Evolutionary conservation across 2,888 invertebrate genomes (phyloP), one percentile per base, ranked within the genome.

Genomic region (Cataglyphis cursor): DNA sequence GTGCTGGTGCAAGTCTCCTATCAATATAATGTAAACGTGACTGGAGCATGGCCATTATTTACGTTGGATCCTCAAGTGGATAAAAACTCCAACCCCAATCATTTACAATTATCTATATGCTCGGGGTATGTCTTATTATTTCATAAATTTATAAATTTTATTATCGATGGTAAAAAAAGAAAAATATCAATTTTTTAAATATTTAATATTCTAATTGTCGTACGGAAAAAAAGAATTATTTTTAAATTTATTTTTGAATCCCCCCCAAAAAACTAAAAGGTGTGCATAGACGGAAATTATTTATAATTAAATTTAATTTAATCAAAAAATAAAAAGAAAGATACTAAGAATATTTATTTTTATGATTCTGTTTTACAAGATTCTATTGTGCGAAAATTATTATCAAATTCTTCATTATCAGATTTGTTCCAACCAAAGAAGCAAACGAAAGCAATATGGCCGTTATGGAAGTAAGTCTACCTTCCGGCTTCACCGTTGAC

Each of bases 401-500:
- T 48, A 48, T 44, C 38, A 57, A 73, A 35, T 48, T 41, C 48
- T 51, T 38, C 51, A n/a, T 73, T 12, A 10, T 18, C 92, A 97
- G 97, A 86, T 97, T 97, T 93, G 97, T 97, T 1, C 95, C 96
- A 78, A 96, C 94, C 84, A 96, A 96, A 51, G 96, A 96, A 91
- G 96, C 96, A 72, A 97, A 97, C 24, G 96, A 96, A 88, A 98
- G 98, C 85, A 99, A 99, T 88, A 97, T 99, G 97, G 98, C 98
- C 15, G 97, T 99, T 0, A 97, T 99, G 96, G 98, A 98, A 92
- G 97, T 99, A 0, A 97, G 97, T 85, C 95, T 99, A 83, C 98
- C 99, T 0, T 98, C 98, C 0, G 99, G 99, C n/a, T 99, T 97
- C 93, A 96, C 97, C 0, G 97, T 98, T 0, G 98, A 98, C 90